Evolutionary conservation across 1,140 invertebrate species (phyloP).

Genomic region (Daktulosphaira vitifoliae): DNA sequence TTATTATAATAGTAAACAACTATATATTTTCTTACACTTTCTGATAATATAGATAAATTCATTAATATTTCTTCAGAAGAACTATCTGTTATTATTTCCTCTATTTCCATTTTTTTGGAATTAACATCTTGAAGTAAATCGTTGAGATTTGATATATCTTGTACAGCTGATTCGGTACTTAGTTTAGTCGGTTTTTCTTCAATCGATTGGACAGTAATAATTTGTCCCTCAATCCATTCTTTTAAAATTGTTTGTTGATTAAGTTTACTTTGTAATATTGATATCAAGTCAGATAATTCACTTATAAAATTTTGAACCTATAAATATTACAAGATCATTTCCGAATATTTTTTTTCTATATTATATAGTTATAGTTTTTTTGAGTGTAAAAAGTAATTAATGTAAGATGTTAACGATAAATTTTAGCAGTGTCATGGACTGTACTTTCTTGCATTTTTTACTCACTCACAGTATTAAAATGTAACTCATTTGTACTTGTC

Average conservation of each 20-base stretch:
- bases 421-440: too few relatives aligned
- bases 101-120: constrained; percentile 7
- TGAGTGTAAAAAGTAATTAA: too few relatives aligned
- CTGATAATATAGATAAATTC: neutral
- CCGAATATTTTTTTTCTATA: too few relatives aligned
- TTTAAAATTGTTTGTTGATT: neutral
- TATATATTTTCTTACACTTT: constrained; percentile 1
- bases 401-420: too few relatives aligned
- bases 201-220: neutral
- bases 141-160: constrained; percentile 20
- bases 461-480: too few relatives aligned
- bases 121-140: constrained; percentile 3
- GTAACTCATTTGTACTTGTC: too few relatives aligned
- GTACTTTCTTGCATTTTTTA: too few relatives aligned
- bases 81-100: neutral
- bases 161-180: neutral
- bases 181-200: constrained; percentile 11
- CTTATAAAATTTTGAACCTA: constrained; percentile 19
- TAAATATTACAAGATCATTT: too few relatives aligned
- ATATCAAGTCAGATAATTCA: constrained; percentile 7
- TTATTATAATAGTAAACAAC: too few relatives aligned
- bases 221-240: constrained; percentile 16
- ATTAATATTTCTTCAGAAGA: neutral
- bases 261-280: constrained; percentile 2
- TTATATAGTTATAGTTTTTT: too few relatives aligned